A percentile compares a stretch with the other conserved stretches of the same genome.
Conservation (phyloP, 2,113 vertebrate genomes). For the Callorhinus ursinus region DNA sequence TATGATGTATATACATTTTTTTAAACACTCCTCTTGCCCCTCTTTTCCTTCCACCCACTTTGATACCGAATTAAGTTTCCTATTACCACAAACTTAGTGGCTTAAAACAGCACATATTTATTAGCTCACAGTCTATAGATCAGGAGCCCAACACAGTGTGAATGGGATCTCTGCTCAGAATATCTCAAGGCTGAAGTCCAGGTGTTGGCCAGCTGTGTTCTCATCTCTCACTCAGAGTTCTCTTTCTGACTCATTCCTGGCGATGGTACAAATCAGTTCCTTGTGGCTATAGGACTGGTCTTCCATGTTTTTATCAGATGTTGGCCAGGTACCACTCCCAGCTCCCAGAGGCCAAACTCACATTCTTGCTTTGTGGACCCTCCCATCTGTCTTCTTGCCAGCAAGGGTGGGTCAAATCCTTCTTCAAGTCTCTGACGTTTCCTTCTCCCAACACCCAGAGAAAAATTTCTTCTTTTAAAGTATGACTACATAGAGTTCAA, state of each 20-base stretch:
- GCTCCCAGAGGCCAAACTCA: neutral
- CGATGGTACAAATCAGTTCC: neutral
- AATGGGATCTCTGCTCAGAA: neutral
- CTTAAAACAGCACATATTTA: neutral
- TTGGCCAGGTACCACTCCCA: neutral
- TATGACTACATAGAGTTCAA: neutral
- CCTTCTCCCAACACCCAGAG: neutral
- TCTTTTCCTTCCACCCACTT: neutral
- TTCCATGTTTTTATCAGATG: neutral
- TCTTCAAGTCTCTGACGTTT: neutral
- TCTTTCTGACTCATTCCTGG: neutral
- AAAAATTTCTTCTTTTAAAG: neutral
- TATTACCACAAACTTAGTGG: neutral
- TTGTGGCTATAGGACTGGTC: neutral
- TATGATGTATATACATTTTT: neutral
- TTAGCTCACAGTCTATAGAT: neutral
- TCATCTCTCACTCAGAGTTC: neutral
- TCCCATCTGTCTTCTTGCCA: neutral
- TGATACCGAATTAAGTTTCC: neutral
- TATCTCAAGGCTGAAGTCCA: neutral
- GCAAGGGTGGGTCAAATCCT: neutral
- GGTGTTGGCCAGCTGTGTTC: neutral
- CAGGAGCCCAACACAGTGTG: neutral
- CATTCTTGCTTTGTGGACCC: neutral
- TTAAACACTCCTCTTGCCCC: neutral